Evolutionary conservation across 2,888 invertebrate species (phyloP).

Genomic region (Acanthopleura granulata): DNA sequence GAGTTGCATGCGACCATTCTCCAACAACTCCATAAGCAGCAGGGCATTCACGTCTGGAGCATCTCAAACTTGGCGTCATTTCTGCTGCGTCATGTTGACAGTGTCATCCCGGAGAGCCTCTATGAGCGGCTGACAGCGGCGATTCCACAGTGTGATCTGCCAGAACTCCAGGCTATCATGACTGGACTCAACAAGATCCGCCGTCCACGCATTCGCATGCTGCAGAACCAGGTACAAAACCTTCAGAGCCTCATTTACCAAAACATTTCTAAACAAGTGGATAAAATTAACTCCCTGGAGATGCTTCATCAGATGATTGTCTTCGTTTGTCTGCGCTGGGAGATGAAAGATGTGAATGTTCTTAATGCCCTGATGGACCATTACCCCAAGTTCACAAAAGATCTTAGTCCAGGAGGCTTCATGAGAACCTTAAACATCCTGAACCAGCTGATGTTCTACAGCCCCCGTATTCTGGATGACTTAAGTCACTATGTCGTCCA

Average conservation of each 20-base stretch:
- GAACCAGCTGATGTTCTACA: conserved; percentile 25
- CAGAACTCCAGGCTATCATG: conserved; percentile 27
- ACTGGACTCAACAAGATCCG: conserved; percentile 32
- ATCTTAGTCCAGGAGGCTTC: conserved; percentile 1
- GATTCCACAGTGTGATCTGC: conserved; percentile 32
- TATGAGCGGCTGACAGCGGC: conserved; percentile 27
- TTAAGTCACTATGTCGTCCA: conserved; percentile 25
- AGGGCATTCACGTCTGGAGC: conserved; percentile 29
- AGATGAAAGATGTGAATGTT: conserved; percentile 13
- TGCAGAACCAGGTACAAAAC: conserved; percentile 29
- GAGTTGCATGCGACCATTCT: neutral
- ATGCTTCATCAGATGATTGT: conserved; percentile 23
- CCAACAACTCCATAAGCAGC: conserved; percentile 25
- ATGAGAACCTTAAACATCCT: neutral
- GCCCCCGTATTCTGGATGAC: conserved; percentile 34
- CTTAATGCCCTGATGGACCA: conserved; percentile 23
- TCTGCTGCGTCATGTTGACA: conserved; percentile 29
- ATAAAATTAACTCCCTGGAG: conserved; percentile 19
- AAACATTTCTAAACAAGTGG: conserved; percentile 21
- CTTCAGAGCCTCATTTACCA: conserved; percentile 23
- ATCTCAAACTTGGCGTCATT: conserved; percentile 27
- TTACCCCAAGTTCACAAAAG: conserved; percentile 17
- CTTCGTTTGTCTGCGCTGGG: conserved; percentile 14
- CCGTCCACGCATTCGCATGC: conserved; percentile 28
- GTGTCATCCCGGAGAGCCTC: conserved; percentile 28